Conservation (phyloP, 1,140 invertebrate species). For the Cephus cinctus region DNA sequence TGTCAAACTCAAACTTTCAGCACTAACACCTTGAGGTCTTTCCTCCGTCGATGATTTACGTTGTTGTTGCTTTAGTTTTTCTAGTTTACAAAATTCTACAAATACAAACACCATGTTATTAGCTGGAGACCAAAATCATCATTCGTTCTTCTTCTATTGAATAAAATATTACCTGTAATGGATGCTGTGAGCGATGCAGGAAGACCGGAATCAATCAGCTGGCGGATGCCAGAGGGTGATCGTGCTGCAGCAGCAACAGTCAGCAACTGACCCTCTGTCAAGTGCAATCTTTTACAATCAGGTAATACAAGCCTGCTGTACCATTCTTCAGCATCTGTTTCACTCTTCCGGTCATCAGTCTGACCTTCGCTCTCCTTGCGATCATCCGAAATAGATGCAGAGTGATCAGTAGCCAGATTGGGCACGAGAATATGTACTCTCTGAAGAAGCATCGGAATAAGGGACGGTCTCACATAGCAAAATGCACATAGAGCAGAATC, state of each 20-base stretch:
- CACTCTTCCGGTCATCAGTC: slow-evolving; percentile 71
- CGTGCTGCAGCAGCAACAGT: slow-evolving; percentile 75
- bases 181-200: slow-evolving; percentile 65
- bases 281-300: slow-evolving; percentile 50
- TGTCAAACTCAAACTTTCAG: slow-evolving; percentile 36
- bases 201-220: slow-evolving; percentile 75
- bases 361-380: slow-evolving; percentile 60
- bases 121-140: neutral
- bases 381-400: slow-evolving; percentile 62
- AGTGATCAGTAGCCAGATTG: slow-evolving; percentile 55
- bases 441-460: slow-evolving; percentile 73
- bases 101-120: slow-evolving; percentile 13
- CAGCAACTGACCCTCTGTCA: slow-evolving; percentile 66
- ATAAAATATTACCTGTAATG: slow-evolving; percentile 47
- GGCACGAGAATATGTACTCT: slow-evolving; percentile 70
- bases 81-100: slow-evolving; percentile 30
- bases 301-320: slow-evolving; percentile 48
- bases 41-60: slow-evolving; percentile 13
- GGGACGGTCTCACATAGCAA: slow-evolving; percentile 76
- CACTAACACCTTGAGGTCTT: slow-evolving; percentile 10
- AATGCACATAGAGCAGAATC: slow-evolving; percentile 80
- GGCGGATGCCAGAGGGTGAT: slow-evolving; percentile 71
- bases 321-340: slow-evolving; percentile 58
- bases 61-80: slow-evolving; percentile 26
- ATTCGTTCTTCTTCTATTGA: no score